A percentile compares a stretch with the other conserved stretches of the same genome.
These are phyloP conservation scores for Stictocephala bisonia DNA, from an alignment of 2,888 invertebrate species.

Conservation along the genomic window DNA sequence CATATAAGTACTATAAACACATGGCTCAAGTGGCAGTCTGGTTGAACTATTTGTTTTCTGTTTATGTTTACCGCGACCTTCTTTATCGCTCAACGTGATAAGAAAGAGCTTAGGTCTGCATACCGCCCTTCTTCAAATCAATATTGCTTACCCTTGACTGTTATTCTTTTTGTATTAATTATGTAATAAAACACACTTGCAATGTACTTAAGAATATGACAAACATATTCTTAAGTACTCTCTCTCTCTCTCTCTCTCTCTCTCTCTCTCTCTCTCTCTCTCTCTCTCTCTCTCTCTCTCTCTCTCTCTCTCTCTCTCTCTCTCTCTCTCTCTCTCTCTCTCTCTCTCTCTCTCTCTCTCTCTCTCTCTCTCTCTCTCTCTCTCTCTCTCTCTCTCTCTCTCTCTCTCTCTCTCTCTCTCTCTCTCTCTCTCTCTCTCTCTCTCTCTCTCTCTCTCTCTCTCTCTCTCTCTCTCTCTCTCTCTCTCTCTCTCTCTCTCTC, in stretches of 20 bases:
- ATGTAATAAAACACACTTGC: too few species aligned
- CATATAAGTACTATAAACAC: too few species aligned
- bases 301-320: not conserved
- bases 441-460: not conserved
- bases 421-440: not conserved
- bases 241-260: not conserved
- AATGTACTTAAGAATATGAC: too few species aligned
- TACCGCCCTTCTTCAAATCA: too few species aligned
- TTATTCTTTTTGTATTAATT: too few species aligned
- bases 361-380: not conserved
- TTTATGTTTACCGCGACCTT: too few species aligned
- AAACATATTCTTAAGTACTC: too few species aligned
- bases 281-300: not conserved
- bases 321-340: not conserved
- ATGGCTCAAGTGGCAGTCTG: too few species aligned
- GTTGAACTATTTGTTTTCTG: too few species aligned
- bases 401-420: not conserved
- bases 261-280: not conserved
- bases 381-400: not conserved
- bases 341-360: not conserved
- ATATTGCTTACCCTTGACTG: too few species aligned
- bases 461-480: not conserved
- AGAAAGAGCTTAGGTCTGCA: too few species aligned
- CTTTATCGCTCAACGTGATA: too few species aligned
- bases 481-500: not conserved